Percentiles rank a stretch among this genome's conserved stretches.
phyloP scores from a whole-genome alignment of 1,140 invertebrate genomes.

The Brachionus rotundiformis region DNA sequence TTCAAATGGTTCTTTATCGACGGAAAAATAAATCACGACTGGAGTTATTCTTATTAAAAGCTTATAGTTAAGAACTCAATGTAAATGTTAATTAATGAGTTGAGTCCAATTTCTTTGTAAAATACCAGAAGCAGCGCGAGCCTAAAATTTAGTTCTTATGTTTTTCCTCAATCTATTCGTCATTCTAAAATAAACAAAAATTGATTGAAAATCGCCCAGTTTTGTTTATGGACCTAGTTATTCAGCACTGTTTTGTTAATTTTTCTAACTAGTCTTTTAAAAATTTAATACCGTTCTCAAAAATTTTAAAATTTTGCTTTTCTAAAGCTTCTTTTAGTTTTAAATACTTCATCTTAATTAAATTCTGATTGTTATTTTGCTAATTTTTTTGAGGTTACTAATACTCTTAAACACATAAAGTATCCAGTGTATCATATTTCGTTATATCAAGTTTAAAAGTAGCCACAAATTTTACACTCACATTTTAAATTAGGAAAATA shows the following conservation, averaged over 20 bases:
- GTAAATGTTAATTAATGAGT: neutral
- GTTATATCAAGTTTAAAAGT: neutral
- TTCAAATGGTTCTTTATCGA: neutral
- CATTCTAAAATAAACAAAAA: neutral
- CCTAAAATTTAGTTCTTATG: neutral
- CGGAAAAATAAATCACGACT: neutral
- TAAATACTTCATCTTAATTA: conserved; percentile 37
- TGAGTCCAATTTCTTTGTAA: neutral
- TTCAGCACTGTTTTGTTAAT: neutral
- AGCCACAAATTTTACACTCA: neutral
- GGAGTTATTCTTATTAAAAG: neutral
- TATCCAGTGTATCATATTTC: conserved; percentile 3
- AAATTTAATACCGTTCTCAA: neutral
- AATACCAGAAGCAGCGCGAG: neutral
- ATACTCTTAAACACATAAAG: neutral
- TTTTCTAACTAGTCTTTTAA: neutral
- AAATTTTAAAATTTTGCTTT: neutral
- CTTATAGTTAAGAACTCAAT: neutral
- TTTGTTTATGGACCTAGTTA: neutral
- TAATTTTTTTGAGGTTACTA: conserved; percentile 24
- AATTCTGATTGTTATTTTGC: conserved; percentile 29
- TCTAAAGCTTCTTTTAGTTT: neutral
- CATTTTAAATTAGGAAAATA: neutral
- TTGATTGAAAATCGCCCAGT: neutral
- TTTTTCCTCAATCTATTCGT: neutral